Base-by-base conservation (phyloP, 2,113 vertebrate species). In the Trachemys scripta region DNA sequence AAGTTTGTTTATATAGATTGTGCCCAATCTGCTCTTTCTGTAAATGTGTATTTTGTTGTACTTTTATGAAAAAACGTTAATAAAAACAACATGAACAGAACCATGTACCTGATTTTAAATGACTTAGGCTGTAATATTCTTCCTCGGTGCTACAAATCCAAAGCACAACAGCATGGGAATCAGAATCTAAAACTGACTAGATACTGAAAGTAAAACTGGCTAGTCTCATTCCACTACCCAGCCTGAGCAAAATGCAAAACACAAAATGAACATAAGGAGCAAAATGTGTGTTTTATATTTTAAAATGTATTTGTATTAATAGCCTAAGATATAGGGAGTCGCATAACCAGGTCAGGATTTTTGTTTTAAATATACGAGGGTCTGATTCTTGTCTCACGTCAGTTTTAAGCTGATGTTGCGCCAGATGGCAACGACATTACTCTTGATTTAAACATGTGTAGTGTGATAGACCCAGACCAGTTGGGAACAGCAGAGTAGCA, bases 21-120 rank as follows among this genome's bases (percentile, higher is more conserved):
- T 96, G 86, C 86, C 89, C 93, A 93, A 50, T 96, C 89, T 95
- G 93, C 86, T 93, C 89, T 93, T 91, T 95, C 93, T 93, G 83
- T 50, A 94, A 91, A 89, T 87, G 86, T 89, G 87, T 89, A 93
- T 95, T 84, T 81, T 91, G 89, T 87, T 87, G 62, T 85, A 84
- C 47, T 50, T 91, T 95, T 95, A 62, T 62, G 38, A 62, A 65
- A 87, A 22, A 54, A 65, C 85, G 69, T 51, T 12, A 25, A n/a
- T 35, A 17, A 53, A 16, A 57, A 45, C 27, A 69, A 57, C 31
- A 78, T 24, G 45, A 87, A 79, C 45, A 35, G 38, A 91, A 89
- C 87, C 82, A 95, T 89, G 87, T 89, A 84, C 42, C 27, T 89
- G 49, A 65, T 91, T 80, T 91, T 50, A 69, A 89, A 87, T 82